A percentile compares a stretch with the other conserved stretches of the same genome.
phyloP scores from a whole-genome alignment of 2,888 invertebrate genomes.

The Scaptomyza flava region DNA sequence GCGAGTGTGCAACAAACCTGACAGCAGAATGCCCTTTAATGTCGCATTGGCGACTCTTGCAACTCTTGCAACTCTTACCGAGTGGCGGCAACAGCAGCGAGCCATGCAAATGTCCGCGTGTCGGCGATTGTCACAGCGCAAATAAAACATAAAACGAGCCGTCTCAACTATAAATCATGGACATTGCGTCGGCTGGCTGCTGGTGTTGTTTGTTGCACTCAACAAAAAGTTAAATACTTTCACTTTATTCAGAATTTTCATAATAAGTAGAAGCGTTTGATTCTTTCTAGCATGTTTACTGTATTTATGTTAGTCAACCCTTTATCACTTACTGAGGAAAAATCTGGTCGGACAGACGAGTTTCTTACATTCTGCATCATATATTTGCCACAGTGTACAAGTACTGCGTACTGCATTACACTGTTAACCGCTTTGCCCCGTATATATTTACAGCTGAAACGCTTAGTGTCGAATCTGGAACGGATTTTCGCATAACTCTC shows the following conservation, averaged over 20 bases:
- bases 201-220: not conserved
- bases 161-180: constrained; percentile 71
- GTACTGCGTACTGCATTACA: constrained; percentile 6
- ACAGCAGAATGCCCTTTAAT: constrained; percentile 84
- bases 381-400: not conserved
- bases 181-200: constrained; percentile 36
- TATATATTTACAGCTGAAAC: constrained; percentile 10
- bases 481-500: constrained; percentile 24
- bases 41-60: constrained; percentile 53
- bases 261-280: too few relatives aligned
- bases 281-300: too few relatives aligned
- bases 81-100: constrained; percentile 25
- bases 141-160: constrained; percentile 77
- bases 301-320: too few relatives aligned
- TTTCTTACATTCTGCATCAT: not conserved
- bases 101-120: constrained; percentile 62
- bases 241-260: not conserved
- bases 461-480: constrained; percentile 26
- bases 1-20: constrained; percentile 70
- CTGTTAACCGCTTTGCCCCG: constrained; percentile 9
- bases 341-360: too few relatives aligned
- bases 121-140: constrained; percentile 70
- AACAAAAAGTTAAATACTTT: not conserved
- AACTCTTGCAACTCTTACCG: not conserved
- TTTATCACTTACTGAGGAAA: too few relatives aligned